Conservation (phyloP, 2,113 vertebrate species). For the Phylloscopus whistleri region DNA sequence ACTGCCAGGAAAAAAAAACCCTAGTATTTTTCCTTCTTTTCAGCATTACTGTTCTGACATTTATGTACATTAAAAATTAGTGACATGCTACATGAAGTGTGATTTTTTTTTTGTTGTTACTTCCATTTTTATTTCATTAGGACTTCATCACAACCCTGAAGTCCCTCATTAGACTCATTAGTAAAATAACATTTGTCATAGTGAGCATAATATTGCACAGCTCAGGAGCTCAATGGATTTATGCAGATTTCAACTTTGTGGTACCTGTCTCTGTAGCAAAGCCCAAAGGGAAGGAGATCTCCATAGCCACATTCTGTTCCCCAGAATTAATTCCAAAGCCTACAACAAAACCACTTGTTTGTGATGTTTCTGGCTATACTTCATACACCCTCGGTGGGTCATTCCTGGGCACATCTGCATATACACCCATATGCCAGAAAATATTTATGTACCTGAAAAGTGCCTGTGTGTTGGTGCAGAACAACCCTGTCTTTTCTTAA, state of each 20-base stretch:
- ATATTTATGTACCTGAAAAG: neutral
- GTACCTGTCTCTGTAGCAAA: neutral
- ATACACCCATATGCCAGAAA: rapidly evolving
- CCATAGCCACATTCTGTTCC: neutral
- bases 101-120: neutral
- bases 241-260: neutral
- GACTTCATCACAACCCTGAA: neutral
- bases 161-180: neutral
- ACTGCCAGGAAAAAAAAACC: neutral
- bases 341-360: neutral
- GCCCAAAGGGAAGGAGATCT: neutral
- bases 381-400: neutral
- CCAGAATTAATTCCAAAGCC: neutral
- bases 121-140: neutral
- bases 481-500: neutral
- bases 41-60: neutral
- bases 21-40: neutral
- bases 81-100: neutral
- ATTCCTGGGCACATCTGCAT: neutral
- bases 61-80: neutral
- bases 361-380: neutral
- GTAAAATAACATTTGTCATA: neutral
- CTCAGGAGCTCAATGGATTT: neutral
- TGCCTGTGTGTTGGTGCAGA: neutral
- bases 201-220: neutral